phyloP scores from a whole-genome alignment of 2,797 vertebrate species.

The Myripristis jacobus region DNA sequence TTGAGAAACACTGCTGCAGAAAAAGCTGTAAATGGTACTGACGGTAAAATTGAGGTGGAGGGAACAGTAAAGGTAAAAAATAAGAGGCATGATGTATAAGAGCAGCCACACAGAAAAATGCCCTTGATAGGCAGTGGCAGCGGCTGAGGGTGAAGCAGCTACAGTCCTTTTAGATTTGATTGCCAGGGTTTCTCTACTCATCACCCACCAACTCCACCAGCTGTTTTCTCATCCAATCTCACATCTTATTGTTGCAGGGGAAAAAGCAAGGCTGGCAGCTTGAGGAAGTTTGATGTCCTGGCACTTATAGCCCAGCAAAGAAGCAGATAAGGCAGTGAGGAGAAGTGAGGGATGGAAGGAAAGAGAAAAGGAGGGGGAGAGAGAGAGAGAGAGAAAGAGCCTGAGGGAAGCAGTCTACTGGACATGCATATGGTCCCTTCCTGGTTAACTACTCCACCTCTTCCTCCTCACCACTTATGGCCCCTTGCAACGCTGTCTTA shows the following conservation, averaged over 20 bases:
- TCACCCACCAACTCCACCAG: conserved; percentile 65
- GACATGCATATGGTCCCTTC: conserved; percentile 80
- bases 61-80: conserved; percentile 51
- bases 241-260: conserved; percentile 51
- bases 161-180: conserved; percentile 23
- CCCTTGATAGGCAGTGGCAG: conserved; percentile 56
- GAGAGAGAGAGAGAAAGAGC: conserved; percentile 38
- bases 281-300: conserved; percentile 74
- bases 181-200: conserved; percentile 45
- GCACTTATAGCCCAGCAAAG: conserved; percentile 70
- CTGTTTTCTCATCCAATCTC: conserved; percentile 45
- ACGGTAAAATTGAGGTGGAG: background rate
- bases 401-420: conserved; percentile 68
- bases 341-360: conserved; percentile 63
- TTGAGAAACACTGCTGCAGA: conserved; percentile 3
- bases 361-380: conserved; percentile 31
- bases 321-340: conserved; percentile 66
- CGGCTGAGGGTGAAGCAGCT: conserved; percentile 41
- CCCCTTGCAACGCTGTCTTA: conserved; percentile 70
- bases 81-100: conserved; percentile 54
- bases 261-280: conserved; percentile 68
- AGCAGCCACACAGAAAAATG: conserved; percentile 56
- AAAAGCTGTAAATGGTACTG: background rate
- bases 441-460: conserved; percentile 69
- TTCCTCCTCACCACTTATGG: conserved; percentile 73